These are phyloP conservation scores for Drosophila kuntzei DNA, from an alignment of 2,888 invertebrate genomes.

Conservation along the genomic window DNA sequence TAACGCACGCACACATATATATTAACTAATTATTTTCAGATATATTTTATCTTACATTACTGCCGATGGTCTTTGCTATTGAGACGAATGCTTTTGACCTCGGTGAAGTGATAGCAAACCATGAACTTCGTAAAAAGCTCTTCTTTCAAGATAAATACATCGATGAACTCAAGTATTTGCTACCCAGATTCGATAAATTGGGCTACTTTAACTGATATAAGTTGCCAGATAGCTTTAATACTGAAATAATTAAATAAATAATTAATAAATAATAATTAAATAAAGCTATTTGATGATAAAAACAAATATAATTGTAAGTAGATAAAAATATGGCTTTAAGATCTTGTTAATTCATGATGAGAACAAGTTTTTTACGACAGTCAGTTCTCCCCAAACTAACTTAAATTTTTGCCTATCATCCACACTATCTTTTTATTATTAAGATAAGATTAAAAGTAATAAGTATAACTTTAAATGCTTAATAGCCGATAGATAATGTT, in stretches of 20 bases:
- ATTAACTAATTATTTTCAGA: conserved; percentile 12
- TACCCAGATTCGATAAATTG: conserved; percentile 25
- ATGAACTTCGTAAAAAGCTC: conserved; percentile 4
- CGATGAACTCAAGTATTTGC: conserved; percentile 28
- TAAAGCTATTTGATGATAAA: too few relatives aligned
- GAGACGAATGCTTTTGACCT: background rate
- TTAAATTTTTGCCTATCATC: background rate
- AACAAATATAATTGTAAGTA: too few relatives aligned
- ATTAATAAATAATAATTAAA: too few relatives aligned
- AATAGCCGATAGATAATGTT: background rate
- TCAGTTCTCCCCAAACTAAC: background rate
- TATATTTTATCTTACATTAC: conserved; percentile 31
- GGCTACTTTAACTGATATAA: conserved; percentile 5
- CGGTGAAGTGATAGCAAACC: conserved; percentile 12
- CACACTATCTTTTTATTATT: background rate
- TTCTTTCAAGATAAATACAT: conserved; percentile 21
- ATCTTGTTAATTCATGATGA: conserved; percentile 45
- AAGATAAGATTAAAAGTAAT: background rate
- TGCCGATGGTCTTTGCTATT: conserved; percentile 30
- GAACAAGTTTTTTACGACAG: conserved; percentile 27
- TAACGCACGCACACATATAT: too few relatives aligned
- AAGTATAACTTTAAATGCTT: background rate
- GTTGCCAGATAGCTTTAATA: too few relatives aligned
- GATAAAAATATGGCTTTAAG: too few relatives aligned
- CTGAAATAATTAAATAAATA: too few relatives aligned